Evolutionary conservation across 2,113 vertebrate genomes (phyloP).

Genomic region (Varanus komodoensis): DNA sequence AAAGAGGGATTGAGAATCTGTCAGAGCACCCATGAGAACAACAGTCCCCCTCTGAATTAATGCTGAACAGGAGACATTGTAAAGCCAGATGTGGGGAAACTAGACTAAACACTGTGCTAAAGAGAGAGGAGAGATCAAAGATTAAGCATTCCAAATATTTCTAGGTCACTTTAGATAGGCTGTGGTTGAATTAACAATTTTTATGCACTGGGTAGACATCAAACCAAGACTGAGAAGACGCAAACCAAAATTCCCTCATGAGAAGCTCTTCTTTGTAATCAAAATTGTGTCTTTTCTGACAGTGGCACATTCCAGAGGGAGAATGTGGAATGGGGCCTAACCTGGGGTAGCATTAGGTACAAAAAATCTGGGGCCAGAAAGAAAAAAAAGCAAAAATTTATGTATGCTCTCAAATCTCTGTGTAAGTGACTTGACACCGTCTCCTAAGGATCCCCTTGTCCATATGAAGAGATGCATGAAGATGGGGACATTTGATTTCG

Average conservation of each 20-base stretch:
- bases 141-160: background rate
- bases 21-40: background rate
- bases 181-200: background rate
- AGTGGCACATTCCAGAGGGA: too few species aligned
- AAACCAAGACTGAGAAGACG: background rate
- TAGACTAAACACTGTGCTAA: background rate
- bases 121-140: background rate
- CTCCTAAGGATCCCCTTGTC: too few species aligned
- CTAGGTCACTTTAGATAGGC: background rate
- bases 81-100: background rate
- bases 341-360: background rate
- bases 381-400: too few species aligned
- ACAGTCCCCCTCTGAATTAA: background rate
- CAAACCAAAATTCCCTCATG: background rate
- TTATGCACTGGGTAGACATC: background rate
- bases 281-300: background rate
- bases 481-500: too few species aligned
- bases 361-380: too few species aligned
- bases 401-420: too few species aligned
- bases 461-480: too few species aligned
- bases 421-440: too few species aligned
- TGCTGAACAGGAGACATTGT: background rate
- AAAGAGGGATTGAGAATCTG: slow-evolving; percentile 1
- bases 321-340: background rate
- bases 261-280: background rate